Evolutionary conservation across 2,113 vertebrate genomes (phyloP).

Genomic region (Lepidothrix coronata): DNA sequence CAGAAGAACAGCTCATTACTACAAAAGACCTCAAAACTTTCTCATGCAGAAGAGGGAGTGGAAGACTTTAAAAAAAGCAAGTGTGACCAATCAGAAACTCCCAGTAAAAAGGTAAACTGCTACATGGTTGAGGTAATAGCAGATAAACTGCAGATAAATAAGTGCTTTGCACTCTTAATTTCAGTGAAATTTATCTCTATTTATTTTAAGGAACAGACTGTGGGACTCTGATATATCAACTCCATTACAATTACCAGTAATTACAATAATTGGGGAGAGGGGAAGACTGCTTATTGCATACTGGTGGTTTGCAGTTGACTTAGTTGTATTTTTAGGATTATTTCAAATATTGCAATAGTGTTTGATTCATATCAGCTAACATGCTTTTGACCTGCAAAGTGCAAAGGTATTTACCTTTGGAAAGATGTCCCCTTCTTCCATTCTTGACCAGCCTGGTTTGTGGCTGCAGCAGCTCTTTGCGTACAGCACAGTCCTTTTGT

Average conservation of each 20-base stretch:
- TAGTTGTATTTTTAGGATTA: background rate
- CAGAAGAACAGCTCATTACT: background rate
- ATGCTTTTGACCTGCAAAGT: background rate
- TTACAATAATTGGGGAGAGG: background rate
- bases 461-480: background rate
- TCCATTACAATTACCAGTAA: background rate
- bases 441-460: background rate
- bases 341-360: background rate
- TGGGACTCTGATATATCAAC: background rate
- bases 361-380: background rate
- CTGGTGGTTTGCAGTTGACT: background rate
- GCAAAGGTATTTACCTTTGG: background rate
- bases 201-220: background rate
- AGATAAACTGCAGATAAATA: background rate
- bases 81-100: background rate
- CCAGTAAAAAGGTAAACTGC: conserved; percentile 59
- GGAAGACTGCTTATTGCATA: background rate
- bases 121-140: background rate
- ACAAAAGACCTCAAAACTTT: background rate
- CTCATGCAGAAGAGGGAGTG: background rate
- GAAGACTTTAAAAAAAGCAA: background rate
- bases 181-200: background rate
- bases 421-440: background rate
- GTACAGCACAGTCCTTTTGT: background rate
- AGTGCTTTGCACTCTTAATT: background rate